Conservation (phyloP, 2,113 vertebrate species). For the Martes martes region DNA sequence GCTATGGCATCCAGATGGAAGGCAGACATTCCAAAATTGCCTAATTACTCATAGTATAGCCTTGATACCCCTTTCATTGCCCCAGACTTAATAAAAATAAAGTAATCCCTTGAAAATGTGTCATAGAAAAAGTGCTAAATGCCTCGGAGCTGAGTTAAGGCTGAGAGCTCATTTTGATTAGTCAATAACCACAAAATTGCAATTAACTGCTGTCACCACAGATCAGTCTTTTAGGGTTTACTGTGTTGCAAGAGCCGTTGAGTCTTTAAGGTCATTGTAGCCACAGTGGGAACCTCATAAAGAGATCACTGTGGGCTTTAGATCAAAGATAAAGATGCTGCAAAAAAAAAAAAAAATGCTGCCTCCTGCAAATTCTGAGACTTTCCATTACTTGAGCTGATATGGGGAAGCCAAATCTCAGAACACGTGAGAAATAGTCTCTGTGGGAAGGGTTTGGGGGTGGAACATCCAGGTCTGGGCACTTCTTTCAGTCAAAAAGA, state of each 20-base stretch:
- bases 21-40: not conserved
- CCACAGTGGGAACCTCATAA: conserved; percentile 6
- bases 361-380: not conserved
- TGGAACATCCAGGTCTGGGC: not conserved
- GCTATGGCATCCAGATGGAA: not conserved
- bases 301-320: not conserved
- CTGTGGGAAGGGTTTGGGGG: not conserved
- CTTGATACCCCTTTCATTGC: not conserved
- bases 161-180: conserved; percentile 6
- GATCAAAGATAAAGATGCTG: not conserved
- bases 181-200: conserved; percentile 26
- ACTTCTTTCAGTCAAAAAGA: not conserved
- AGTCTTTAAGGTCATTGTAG: not conserved
- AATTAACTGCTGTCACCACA: conserved; percentile 28
- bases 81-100: conserved; percentile 2
- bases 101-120: not conserved
- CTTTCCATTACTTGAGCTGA: not conserved
- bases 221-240: not conserved
- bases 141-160: not conserved
- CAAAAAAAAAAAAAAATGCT: not conserved
- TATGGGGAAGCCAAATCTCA: not conserved
- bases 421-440: not conserved
- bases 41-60: not conserved
- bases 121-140: not conserved
- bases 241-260: not conserved